A percentile compares a stretch with the other conserved stretches of the same genome.
These are phyloP conservation scores for Telmatochromis sp. DNA, from an alignment of 2,113 vertebrate species.

Conservation along the genomic window DNA sequence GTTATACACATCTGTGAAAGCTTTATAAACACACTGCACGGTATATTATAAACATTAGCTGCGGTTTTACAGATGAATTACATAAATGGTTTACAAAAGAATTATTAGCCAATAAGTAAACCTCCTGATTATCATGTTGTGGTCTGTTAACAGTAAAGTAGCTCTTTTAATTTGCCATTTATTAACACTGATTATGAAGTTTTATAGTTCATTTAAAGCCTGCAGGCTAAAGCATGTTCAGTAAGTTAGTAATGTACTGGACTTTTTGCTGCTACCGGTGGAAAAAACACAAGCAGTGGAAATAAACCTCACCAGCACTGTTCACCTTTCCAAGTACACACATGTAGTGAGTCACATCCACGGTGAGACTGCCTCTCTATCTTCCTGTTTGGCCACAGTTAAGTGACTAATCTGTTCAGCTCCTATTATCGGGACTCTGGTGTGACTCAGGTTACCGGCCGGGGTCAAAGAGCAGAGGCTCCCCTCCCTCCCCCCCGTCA, in stretches of 20 bases:
- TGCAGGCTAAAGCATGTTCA: not conserved
- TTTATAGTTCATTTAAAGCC: not conserved
- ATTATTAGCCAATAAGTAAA: not conserved
- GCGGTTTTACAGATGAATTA: not conserved
- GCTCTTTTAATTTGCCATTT: not conserved
- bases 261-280: not conserved
- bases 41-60: not conserved
- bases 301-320: not conserved
- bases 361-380: not conserved
- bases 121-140: not conserved
- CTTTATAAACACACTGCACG: not conserved
- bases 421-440: slow-evolving; percentile 34
- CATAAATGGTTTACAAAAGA: not conserved
- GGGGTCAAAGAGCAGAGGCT: slow-evolving; percentile 46
- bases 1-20: not conserved
- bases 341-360: not conserved
- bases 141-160: not conserved
- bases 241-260: not conserved
- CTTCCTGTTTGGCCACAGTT: not conserved
- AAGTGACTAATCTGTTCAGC: slow-evolving; percentile 44
- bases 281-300: not conserved
- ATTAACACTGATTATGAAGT: not conserved
- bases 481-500: not conserved
- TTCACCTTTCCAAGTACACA: not conserved
- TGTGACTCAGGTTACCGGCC: slow-evolving; percentile 50